Evolutionary conservation across 30 jellyfish, hydroid and myxozoan genomes (phyloP).

Genomic region (Sanderia malayensis): DNA sequence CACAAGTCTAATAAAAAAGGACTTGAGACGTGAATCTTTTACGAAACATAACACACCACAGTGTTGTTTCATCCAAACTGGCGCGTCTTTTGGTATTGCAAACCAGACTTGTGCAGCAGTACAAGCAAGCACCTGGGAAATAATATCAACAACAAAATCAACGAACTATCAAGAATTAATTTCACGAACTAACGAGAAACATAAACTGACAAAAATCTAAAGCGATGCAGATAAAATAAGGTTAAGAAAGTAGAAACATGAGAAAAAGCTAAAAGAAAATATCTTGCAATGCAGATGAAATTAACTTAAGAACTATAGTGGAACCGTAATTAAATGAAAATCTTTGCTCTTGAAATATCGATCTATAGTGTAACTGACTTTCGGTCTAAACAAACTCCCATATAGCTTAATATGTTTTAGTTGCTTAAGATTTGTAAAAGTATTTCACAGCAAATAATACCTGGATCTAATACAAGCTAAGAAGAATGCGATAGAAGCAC

Average conservation of each 20-base stretch:
- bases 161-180: neutral
- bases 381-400: neutral
- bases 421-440: no score
- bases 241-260: neutral
- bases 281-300: no score
- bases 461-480: neutral
- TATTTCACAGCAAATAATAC: neutral
- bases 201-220: no score
- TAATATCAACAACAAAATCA: no score
- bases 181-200: neutral
- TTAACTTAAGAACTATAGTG: no score
- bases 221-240: neutral
- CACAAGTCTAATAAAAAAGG: slow-evolving; percentile 30
- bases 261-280: no score
- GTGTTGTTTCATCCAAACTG: slow-evolving; percentile 13
- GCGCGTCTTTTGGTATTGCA: slow-evolving; percentile 30
- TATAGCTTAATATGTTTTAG: neutral
- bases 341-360: neutral
- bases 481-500: neutral
- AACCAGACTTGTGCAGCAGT: slow-evolving; percentile 56
- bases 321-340: no score
- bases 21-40: slow-evolving; percentile 25
- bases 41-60: slow-evolving; percentile 49
- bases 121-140: slow-evolving; percentile 36
- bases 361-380: neutral